phyloP scores from a whole-genome alignment of 1,140 invertebrate genomes.

The Melanaphis sacchari region DNA sequence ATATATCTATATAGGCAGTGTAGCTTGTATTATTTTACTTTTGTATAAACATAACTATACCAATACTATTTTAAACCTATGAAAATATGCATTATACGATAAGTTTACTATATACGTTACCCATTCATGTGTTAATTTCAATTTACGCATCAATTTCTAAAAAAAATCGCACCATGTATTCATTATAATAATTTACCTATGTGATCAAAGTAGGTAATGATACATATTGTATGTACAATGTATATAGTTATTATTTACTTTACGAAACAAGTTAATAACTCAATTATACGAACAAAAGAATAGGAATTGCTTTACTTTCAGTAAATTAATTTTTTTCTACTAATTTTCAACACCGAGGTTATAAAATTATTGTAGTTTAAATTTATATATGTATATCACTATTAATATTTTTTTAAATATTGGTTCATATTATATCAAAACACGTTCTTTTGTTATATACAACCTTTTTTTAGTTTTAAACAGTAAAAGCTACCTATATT shows the following conservation, averaged over 20 bases:
- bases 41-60: background rate
- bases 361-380: background rate
- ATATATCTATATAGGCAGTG: background rate
- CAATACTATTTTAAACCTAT: background rate
- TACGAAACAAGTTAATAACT: constrained; percentile 9
- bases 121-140: background rate
- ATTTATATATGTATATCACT: background rate
- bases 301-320: background rate
- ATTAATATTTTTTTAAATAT: background rate
- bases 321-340: background rate
- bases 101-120: background rate
- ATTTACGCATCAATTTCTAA: background rate
- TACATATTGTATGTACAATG: background rate
- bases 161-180: background rate
- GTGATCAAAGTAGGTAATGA: background rate
- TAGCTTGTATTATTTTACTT: background rate
- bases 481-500: background rate
- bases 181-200: background rate
- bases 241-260: background rate
- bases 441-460: no score
- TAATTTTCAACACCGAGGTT: background rate
- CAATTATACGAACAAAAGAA: constrained; percentile 17
- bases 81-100: background rate
- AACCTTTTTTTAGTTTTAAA: background rate
- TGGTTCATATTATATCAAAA: background rate